Percentiles rank a stretch among this genome's conserved stretches.
Conservation (phyloP, 2,888 invertebrate genomes). For the Dendrolimus houi region DNA sequence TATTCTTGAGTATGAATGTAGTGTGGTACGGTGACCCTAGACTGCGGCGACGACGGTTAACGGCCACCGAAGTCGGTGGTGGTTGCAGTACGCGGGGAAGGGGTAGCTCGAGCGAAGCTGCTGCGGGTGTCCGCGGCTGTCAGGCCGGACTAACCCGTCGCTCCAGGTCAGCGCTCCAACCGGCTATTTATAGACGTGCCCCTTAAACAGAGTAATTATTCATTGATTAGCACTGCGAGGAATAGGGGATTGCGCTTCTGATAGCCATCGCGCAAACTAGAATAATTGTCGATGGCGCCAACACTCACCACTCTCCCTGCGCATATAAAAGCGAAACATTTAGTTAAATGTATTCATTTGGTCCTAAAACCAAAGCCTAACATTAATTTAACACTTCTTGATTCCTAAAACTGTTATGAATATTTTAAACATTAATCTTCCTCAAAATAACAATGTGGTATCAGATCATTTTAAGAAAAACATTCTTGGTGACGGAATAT, state of each 20-base stretch:
- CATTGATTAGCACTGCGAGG: slow-evolving; percentile 76
- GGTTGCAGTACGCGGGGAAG: slow-evolving; percentile 13
- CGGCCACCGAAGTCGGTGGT: slow-evolving; percentile 22
- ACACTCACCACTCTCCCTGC: slow-evolving; percentile 33
- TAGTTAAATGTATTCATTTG: not conserved
- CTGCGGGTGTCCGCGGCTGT: slow-evolving; percentile 67
- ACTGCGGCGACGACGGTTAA: slow-evolving; percentile 3
- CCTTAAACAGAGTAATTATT: slow-evolving; percentile 77
- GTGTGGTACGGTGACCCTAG: not conserved
- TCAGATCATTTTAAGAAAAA: not conserved
- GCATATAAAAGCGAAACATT: slow-evolving; percentile 6
- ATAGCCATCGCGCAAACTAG: slow-evolving; percentile 73
- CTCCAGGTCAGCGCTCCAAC: slow-evolving; percentile 76
- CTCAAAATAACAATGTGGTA: not conserved
- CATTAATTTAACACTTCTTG: not conserved
- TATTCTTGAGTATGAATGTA: too few species aligned
- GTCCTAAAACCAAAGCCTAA: not conserved
- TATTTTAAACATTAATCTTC: too few species aligned
- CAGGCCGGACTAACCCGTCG: slow-evolving; percentile 75
- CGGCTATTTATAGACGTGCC: slow-evolving; percentile 75
- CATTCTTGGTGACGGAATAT: not conserved
- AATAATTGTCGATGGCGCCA: slow-evolving; percentile 62
- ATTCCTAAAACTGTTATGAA: too few species aligned
- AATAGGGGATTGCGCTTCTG: slow-evolving; percentile 75
- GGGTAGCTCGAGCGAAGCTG: slow-evolving; percentile 43